Conservation (phyloP, 2,888 invertebrate species). For the Harpalus rubripes region DNA sequence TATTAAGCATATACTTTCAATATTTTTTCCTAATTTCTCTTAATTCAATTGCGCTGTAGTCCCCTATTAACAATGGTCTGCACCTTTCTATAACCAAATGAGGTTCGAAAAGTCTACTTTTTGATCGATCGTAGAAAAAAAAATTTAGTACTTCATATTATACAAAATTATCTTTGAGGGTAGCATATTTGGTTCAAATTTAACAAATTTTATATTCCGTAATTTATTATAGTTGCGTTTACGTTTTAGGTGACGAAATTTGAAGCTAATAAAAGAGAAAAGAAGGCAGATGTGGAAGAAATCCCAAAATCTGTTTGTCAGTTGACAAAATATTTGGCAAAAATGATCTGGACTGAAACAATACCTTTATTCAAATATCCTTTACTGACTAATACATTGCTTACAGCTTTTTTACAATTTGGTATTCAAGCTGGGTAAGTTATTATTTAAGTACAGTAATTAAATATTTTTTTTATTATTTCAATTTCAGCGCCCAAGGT, state of each 20-base stretch:
- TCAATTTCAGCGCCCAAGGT: constrained; percentile 78
- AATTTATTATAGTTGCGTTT: not conserved
- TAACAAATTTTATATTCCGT: not conserved
- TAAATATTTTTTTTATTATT: not conserved
- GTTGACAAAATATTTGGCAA: constrained; percentile 1
- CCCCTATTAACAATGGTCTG: too few species aligned
- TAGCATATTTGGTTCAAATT: not conserved
- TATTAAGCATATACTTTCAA: too few species aligned
- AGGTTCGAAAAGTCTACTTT: too few species aligned
- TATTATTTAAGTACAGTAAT: not conserved
- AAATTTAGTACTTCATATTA: too few species aligned
- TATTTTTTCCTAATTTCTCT: too few species aligned
- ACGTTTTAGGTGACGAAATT: constrained; percentile 22
- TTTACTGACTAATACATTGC: constrained; percentile 73
- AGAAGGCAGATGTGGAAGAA: not conserved
- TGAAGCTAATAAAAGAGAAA: constrained; percentile 17
- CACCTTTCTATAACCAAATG: too few species aligned
- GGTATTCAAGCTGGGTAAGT: constrained; percentile 70
- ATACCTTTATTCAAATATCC: constrained; percentile 74
- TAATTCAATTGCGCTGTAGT: too few species aligned
- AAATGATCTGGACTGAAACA: constrained; percentile 72
- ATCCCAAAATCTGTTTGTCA: constrained; percentile 3
- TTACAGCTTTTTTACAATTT: constrained; percentile 76
- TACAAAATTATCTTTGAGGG: too few species aligned
- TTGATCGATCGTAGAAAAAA: too few species aligned